These are phyloP conservation scores for Mustelus asterias DNA, from an alignment of 2,113 vertebrate genomes.

Conservation along the genomic window DNA sequence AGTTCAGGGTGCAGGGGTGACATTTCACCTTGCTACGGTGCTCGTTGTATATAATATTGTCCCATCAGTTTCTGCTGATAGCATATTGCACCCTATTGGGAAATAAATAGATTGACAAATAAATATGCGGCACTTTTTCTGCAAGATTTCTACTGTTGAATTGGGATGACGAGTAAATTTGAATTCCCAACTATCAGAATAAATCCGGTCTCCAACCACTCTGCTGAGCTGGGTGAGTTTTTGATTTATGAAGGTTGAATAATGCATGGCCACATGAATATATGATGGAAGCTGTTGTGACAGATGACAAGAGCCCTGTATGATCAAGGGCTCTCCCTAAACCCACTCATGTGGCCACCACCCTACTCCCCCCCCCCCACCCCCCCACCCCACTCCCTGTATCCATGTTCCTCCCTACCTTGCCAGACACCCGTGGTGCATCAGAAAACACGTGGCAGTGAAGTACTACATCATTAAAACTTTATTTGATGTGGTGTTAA, in stretches of 20 bases:
- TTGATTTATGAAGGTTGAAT: background rate
- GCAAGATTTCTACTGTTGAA: background rate
- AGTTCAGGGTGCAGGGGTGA: background rate
- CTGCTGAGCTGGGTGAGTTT: background rate
- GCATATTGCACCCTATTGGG: too few species aligned
- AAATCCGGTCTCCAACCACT: background rate
- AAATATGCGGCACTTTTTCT: background rate
- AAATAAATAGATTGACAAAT: background rate
- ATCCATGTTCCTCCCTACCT: background rate
- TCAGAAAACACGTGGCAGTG: background rate
- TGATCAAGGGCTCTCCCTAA: background rate
- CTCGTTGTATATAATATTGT: too few species aligned
- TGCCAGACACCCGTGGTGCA: background rate
- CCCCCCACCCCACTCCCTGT: background rate
- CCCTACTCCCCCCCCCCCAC: background rate
- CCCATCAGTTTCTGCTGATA: too few species aligned
- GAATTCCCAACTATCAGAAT: background rate
- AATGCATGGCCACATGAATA: background rate
- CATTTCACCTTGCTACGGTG: too few species aligned
- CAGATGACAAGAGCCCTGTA: background rate
- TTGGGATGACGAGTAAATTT: background rate
- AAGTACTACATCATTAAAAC: background rate
- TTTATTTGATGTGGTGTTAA: background rate
- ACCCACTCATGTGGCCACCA: background rate
- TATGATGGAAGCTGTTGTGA: background rate